Evolutionary conservation across 2,888 invertebrate genomes (phyloP), one percentile per base, ranked within the genome.

Genomic region (Eueremaeus valkanovi): DNA sequence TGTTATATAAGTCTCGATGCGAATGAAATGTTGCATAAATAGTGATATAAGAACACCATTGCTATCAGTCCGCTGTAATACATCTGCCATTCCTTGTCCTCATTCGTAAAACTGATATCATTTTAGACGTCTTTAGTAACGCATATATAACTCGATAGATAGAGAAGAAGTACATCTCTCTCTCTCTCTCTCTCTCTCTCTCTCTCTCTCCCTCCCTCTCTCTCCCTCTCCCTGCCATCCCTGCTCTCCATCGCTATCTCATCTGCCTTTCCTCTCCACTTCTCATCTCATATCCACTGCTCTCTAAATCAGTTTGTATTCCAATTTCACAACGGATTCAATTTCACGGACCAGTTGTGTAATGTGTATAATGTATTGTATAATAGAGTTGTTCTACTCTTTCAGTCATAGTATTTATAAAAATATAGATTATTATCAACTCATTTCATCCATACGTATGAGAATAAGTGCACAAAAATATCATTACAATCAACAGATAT

Each of bases 281-380:
- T 36, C 51, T 51, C 51, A 21, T 51, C 21, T 51, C 51, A 51
- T 51, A 18, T n/a, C 51, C n/a, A n/a, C n/a, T n/a, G n/a, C n/a
- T n/a, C n/a, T n/a, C n/a, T n/a, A n/a, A n/a, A n/a, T n/a, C n/a
- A n/a, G n/a, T n/a, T n/a, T n/a, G n/a, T n/a, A n/a, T n/a, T n/a
- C n/a, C n/a, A n/a, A n/a, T n/a, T n/a, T n/a, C n/a, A n/a, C n/a
- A n/a, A 21, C 6, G 21, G 21, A 51, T 51, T 51, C 51, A 51
- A 51, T 51, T 51, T 51, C 51, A 51, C 51, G 51, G 51, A 51
- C 51, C 51, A 51, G 51, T 51, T 51, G 51, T 51, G 51, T 51
- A n/a, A 51, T 51, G 51, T 51, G n/a, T n/a, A n/a, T n/a, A n/a
- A n/a, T n/a, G n/a, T n/a, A n/a, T n/a, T n/a, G n/a, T n/a, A n/a